Conservation (phyloP, 2,113 vertebrate genomes). For the Phyllostomus hastatus region DNA sequence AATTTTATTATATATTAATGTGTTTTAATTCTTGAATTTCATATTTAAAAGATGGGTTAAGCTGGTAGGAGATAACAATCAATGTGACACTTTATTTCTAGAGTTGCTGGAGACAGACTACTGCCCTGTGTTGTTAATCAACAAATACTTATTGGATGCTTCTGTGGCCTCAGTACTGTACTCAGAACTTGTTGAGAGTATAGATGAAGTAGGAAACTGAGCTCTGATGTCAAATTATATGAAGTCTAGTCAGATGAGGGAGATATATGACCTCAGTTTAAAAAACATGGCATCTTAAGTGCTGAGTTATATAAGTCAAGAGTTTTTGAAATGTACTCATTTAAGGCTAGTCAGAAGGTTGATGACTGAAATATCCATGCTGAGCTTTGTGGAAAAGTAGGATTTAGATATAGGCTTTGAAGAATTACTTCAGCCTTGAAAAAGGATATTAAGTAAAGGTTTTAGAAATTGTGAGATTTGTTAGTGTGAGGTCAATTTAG, state of each 20-base stretch:
- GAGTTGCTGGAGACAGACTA: neutral
- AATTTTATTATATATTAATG: conserved; percentile 19
- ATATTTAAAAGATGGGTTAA: conserved; percentile 33
- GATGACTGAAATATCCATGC: neutral
- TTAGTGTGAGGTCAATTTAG: neutral
- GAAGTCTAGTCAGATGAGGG: neutral
- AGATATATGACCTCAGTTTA: conserved; percentile 6
- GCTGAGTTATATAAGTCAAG: neutral
- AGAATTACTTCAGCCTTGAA: neutral
- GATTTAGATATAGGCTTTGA: conserved; percentile 5
- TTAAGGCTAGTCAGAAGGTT: neutral
- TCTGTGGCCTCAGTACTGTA: neutral
- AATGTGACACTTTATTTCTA: conserved; percentile 22
- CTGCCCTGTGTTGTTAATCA: neutral
- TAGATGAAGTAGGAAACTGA: neutral
- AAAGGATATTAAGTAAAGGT: neutral
- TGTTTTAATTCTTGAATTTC: conserved; percentile 30
- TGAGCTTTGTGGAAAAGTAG: neutral
- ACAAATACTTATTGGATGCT: neutral
- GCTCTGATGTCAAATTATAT: conserved; percentile 6
- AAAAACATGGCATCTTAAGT: neutral
- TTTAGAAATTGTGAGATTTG: neutral
- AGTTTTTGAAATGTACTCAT: neutral
- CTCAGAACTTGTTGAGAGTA: neutral
- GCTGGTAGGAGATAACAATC: neutral